Conservation (phyloP, 1,140 invertebrate species). For the Zeugodacus cucurbitae region DNA sequence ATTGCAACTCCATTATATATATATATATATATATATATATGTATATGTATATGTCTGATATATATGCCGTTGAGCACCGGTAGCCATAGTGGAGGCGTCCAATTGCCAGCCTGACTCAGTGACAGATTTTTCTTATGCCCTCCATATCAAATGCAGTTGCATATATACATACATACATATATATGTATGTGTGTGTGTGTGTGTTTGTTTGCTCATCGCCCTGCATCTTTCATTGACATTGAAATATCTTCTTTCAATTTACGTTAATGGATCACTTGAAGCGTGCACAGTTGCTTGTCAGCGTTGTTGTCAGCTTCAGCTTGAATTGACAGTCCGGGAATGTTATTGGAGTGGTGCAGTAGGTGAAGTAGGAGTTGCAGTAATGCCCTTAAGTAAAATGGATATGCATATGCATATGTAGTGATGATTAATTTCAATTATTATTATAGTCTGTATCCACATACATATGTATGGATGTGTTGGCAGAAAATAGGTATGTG, state of each 20-base stretch:
- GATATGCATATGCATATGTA: background rate
- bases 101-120: background rate
- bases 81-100: background rate
- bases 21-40: too few species aligned
- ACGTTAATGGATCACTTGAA: background rate
- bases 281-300: constrained; percentile 3
- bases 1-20: too few species aligned
- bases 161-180: background rate
- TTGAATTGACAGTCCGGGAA: background rate
- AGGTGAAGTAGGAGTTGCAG: background rate
- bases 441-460: too few species aligned
- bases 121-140: constrained; percentile 22
- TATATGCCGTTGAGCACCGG: background rate
- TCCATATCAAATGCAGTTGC: background rate
- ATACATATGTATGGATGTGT: too few species aligned
- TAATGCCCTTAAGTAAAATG: background rate
- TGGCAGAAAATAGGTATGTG: too few species aligned
- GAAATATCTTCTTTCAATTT: constrained; percentile 33
- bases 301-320: background rate
- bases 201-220: background rate
- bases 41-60: too few species aligned
- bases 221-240: constrained; percentile 15
- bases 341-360: background rate
- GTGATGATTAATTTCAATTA: background rate
- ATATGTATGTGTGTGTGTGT: background rate